Base-by-base conservation (phyloP, 2,797 vertebrate species). In the Amniataba percoides region DNA sequence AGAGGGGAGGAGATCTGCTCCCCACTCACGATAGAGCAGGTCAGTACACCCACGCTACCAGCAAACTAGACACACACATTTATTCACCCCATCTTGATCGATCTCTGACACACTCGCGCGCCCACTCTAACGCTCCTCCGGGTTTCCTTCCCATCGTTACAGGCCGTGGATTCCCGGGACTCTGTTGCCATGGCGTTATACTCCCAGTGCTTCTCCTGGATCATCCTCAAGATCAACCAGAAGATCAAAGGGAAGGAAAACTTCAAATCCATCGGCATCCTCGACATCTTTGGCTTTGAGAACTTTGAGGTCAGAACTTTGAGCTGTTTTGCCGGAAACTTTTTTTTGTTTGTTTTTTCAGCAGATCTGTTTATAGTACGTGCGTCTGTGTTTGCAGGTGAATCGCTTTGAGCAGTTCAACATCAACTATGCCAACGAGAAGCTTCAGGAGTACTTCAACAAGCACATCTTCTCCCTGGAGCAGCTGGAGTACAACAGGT, bases 221-320 rank as follows among this genome's bases (percentile, higher is more conserved):
- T 98, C 89, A 97, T 98, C 89, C 95, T 93, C 73, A 96, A 96
- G 85, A 98, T 98, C 89, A 98, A 98, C 79, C 94, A 94, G 71
- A 97, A 97, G 86, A 95, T 98, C 89, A 96, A 96, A 88, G 96
- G 97, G 83, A 97, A 96, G 77, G 97, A 98, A 89, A 97, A 97
- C 92, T 98, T 98, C 71, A 98, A 98, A 87, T 98, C 97, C 82
- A 96, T 98, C 15, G 97, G 97, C 74, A 98, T 98, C 90, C 95
- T 98, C 39, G 97, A 98, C 93, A 98, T 98, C 88, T 98, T 98
- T 36, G 97, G 97, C 80, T 98, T 98, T 31, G 97, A 98, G 90
- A 98, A 98, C 89, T 98, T 98, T 88, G 94, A 97, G 96, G 97
- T 98, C 57, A 81, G 87, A 59, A 6, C 31, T 53, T 11, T 49